A percentile compares a stretch with the other conserved stretches of the same genome.
phyloP scores from a whole-genome alignment of 2,888 invertebrate species.

The Brenthis hecate region DNA sequence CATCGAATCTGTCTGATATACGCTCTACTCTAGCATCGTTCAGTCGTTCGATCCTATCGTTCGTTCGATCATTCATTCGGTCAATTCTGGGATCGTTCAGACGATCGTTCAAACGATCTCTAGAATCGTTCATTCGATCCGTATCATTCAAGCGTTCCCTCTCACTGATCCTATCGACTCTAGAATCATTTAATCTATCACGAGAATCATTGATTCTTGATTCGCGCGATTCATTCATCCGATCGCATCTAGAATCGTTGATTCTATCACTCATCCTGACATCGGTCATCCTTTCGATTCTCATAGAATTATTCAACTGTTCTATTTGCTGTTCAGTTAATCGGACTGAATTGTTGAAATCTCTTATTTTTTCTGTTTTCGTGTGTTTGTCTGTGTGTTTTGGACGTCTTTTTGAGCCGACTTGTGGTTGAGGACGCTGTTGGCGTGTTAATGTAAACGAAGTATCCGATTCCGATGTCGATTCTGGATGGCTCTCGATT shows the following conservation, averaged over 20 bases:
- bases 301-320: slow-evolving; percentile 52
- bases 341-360: slow-evolving; percentile 51
- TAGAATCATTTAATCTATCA: slow-evolving; percentile 53
- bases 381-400: slow-evolving; percentile 64
- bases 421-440: slow-evolving; percentile 73
- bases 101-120: slow-evolving; percentile 42
- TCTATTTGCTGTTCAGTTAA: slow-evolving; percentile 56
- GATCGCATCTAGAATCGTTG: slow-evolving; percentile 48
- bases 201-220: slow-evolving; percentile 45
- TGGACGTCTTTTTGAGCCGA: slow-evolving; percentile 68
- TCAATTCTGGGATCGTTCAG: slow-evolving; percentile 45
- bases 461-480: slow-evolving; percentile 75
- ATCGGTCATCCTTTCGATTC: slow-evolving; percentile 55
- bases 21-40: slow-evolving; percentile 43
- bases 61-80: slow-evolving; percentile 41
- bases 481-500: slow-evolving; percentile 76
- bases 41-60: slow-evolving; percentile 43
- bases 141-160: slow-evolving; percentile 45
- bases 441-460: slow-evolving; percentile 73
- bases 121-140: slow-evolving; percentile 44
- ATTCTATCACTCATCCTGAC: slow-evolving; percentile 50
- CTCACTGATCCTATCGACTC: slow-evolving; percentile 31
- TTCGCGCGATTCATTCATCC: slow-evolving; percentile 53
- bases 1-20: slow-evolving; percentile 53
- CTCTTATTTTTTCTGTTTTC: slow-evolving; percentile 61